Evolutionary conservation across 2,888 invertebrate species (phyloP).

Genomic region (Conistra vaccinii): DNA sequence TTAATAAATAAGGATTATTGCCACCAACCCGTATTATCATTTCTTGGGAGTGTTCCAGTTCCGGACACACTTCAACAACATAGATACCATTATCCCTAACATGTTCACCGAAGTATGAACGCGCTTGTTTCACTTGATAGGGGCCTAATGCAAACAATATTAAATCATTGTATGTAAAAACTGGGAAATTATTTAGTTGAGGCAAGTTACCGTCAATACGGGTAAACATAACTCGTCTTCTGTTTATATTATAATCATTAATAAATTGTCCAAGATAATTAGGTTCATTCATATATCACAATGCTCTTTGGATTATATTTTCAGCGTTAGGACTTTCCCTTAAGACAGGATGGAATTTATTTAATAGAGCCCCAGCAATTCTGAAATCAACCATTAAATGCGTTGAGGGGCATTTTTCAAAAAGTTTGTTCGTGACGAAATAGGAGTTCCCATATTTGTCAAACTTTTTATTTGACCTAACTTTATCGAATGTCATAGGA

Average conservation of each 20-base stretch:
- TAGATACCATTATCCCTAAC: conserved; percentile 2
- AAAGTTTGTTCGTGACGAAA: no score
- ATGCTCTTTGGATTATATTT: no score
- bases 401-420: no score
- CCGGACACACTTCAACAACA: neutral
- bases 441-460: no score
- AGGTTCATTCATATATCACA: no score
- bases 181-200: conserved; percentile 5
- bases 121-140: conserved; percentile 16
- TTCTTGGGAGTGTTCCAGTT: no score
- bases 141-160: conserved; percentile 16
- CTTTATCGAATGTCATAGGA: no score
- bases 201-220: conserved; percentile 13
- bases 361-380: conserved; percentile 15
- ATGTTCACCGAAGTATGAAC: conserved; percentile 7
- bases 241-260: neutral
- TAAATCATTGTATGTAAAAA: conserved; percentile 15
- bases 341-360: conserved; percentile 20
- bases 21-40: no score
- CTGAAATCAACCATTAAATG: conserved; percentile 12
- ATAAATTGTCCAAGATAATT: no score
- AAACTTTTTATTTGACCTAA: no score
- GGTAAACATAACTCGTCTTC: conserved; percentile 2
- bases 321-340: conserved; percentile 1
- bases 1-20: no score